Conservation (phyloP, 1,140 invertebrate genomes). For the Papilio machaon region DNA sequence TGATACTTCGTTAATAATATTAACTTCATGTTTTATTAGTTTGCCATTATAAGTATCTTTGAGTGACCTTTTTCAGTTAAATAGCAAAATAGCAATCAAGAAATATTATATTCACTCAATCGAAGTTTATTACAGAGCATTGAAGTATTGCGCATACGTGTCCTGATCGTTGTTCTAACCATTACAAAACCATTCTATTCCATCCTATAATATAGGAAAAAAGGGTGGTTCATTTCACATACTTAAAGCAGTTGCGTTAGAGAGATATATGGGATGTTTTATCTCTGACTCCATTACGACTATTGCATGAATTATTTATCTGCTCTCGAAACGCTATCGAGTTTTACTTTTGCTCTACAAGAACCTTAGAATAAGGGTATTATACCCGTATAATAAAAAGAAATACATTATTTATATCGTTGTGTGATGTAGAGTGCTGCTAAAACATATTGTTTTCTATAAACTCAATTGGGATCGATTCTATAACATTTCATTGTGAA, state of each 20-base stretch:
- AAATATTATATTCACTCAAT: background rate
- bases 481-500: too few relatives aligned
- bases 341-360: slow-evolving; percentile 13
- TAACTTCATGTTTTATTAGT: background rate
- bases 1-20: background rate
- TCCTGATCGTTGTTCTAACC: background rate
- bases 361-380: background rate
- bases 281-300: slow-evolving; percentile 34
- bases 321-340: background rate
- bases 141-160: background rate
- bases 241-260: background rate
- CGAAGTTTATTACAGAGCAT: background rate
- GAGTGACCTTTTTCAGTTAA: background rate
- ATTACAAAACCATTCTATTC: background rate
- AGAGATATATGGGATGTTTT: background rate
- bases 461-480: too few relatives aligned
- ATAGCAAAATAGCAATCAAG: background rate
- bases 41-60: background rate
- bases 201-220: background rate
- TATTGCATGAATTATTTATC: slow-evolving; percentile 52
- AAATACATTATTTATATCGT: background rate
- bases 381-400: background rate
- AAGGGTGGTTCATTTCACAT: background rate
- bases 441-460: background rate
- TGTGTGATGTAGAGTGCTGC: background rate